phyloP scores from a whole-genome alignment of 2,888 invertebrate genomes.

The Pedicia rivosa region DNA sequence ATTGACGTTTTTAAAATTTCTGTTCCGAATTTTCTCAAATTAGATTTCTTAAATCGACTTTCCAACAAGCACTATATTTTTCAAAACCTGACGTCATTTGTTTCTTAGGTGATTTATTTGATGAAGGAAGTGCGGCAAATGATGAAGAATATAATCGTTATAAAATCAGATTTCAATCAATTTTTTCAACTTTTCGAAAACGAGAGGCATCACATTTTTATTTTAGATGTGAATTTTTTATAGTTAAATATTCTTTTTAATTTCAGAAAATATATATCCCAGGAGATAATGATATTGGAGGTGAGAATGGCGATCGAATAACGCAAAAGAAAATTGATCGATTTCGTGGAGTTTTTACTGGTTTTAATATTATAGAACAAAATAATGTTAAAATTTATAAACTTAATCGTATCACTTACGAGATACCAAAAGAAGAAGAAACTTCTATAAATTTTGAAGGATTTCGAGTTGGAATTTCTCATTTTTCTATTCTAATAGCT shows the following conservation, averaged over 20 bases:
- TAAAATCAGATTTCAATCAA: conserved; percentile 53
- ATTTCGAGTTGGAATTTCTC: conserved; percentile 46
- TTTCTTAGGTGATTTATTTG: conserved; percentile 87
- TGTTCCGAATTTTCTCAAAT: conserved; percentile 3
- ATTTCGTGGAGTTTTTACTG: conserved; percentile 59
- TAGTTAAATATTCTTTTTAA: conserved; percentile 6
- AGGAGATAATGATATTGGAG: conserved; percentile 96
- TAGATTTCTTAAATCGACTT: conserved; percentile 65
- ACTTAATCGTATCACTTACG: conserved; percentile 51
- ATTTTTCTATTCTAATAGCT: conserved; percentile 42
- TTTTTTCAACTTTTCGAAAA: too few relatives aligned
- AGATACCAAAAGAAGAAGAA: conserved; percentile 39
- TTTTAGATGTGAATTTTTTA: too few relatives aligned
- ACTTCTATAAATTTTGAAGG: conserved; percentile 20
- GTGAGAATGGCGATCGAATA: conserved; percentile 61
- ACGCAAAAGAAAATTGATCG: conserved; percentile 48
- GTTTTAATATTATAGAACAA: conserved; percentile 43
- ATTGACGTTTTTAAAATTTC: background rate
- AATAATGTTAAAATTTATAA: conserved; percentile 51
- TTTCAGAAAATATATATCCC: conserved; percentile 69
- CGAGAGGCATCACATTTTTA: too few relatives aligned
- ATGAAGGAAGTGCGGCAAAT: conserved; percentile 76
- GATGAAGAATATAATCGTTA: conserved; percentile 56
- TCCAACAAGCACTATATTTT: conserved; percentile 48
- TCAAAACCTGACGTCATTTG: conserved; percentile 70